Base-by-base conservation (phyloP, 2,888 invertebrate species). In the Drosophila mayaguana region DNA sequence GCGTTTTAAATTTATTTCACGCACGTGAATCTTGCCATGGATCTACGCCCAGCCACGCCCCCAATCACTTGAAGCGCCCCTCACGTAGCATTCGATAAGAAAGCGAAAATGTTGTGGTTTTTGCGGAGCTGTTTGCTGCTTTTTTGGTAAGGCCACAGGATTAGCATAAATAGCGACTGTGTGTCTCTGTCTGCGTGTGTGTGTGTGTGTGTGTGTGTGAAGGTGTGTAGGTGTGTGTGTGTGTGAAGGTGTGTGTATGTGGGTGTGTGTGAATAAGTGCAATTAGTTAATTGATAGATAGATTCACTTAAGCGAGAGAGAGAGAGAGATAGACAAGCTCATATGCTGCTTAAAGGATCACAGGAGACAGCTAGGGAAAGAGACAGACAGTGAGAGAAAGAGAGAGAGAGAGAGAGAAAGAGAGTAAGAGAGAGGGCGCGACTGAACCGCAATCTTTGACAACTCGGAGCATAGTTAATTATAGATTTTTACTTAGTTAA, bases 1-100 rank as follows among this genome's bases (percentile, higher is more conserved):
- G 46, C 71, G 60, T 70, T 87, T 78, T 66, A 74, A 89, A 89
- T 89, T 82, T 89, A 89, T 89, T 84, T 89, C 63, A 75, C 73
- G 76, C 81, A 78, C 88, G 89, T 82, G 83, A 88, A 60, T 71
- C 32, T 32, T 20, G 56, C 55, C 14, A 14, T 20, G 16, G 8
- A n/a, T 12, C 25, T 12, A n/a, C 38, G 12, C 14, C 34, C 56
- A 16, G 20, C 16, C 43, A 54, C 54, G 54, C 32, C 14, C 42
- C 16, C 55, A 32, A 12, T 3, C n/a, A 32, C 28, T 12, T 7
- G 2, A n/a, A 32, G 25, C 18, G 18, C 28, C 12, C 32, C 56
- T 28, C 56, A 56, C 56, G 56, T 43, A 56, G 32, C 56, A 43
- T 20, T 38, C 28, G 46, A 59, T 59, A 48, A 28, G 59, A 59